Evolutionary conservation across 2,797 vertebrate genomes (phyloP).

Genomic region (Bufotes viridis): DNA sequence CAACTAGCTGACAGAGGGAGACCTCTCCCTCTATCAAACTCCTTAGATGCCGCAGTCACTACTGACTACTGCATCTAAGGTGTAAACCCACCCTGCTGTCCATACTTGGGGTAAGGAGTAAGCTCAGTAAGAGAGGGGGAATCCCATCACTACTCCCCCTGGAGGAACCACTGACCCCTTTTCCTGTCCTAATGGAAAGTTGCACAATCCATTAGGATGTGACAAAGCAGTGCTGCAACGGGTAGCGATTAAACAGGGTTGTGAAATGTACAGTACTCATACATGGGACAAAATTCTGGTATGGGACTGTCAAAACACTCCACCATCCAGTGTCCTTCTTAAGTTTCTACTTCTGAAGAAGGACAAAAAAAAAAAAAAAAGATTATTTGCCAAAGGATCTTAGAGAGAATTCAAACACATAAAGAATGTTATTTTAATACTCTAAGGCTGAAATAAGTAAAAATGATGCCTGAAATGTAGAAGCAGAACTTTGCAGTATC

Average conservation of each 20-base stretch:
- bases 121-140: no score
- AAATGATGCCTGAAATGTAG: neutral
- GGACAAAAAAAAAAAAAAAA: neutral
- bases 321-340: neutral
- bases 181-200: no score
- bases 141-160: no score
- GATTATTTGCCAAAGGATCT: constrained; percentile 24
- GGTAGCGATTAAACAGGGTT: neutral
- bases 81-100: no score
- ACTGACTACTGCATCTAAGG: no score
- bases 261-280: neutral
- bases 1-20: no score
- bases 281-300: neutral
- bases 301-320: neutral
- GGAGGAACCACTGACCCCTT: no score
- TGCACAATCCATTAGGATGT: no score
- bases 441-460: constrained; percentile 3
- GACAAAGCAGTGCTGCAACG: no score
- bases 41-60: no score
- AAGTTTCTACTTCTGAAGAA: neutral
- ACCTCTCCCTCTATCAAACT: no score
- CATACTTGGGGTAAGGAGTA: no score
- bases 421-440: constrained; percentile 20
- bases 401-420: neutral
- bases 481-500: constrained; percentile 13